Evolutionary conservation across 2,888 invertebrate species (phyloP).

Genomic region (Morinoia aosen): DNA sequence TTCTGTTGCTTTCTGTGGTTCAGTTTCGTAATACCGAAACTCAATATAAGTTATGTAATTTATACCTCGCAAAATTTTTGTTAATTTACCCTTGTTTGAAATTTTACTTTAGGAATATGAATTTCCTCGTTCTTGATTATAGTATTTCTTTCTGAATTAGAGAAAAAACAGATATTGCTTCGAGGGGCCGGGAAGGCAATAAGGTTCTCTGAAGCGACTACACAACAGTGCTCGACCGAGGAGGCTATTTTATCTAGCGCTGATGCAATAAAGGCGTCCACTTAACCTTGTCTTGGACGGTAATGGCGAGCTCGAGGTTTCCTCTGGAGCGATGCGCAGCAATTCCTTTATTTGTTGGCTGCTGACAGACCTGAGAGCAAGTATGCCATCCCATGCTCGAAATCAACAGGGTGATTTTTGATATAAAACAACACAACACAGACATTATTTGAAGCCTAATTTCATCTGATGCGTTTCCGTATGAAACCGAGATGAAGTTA

Average conservation of each 20-base stretch:
- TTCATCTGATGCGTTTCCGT: too few relatives aligned
- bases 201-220: background rate
- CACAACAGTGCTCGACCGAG: background rate
- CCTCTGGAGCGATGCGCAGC: background rate
- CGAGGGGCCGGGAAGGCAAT: background rate
- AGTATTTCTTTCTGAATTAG: too few relatives aligned
- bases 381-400: background rate
- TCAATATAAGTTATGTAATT: too few relatives aligned
- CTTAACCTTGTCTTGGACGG: slow-evolving; percentile 1
- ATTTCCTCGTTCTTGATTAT: too few relatives aligned
- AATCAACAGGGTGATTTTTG: background rate
- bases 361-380: background rate
- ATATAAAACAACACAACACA: too few relatives aligned
- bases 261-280: slow-evolving; percentile 2
- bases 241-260: background rate
- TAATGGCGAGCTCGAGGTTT: background rate
- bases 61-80: too few relatives aligned
- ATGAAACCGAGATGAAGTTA: too few relatives aligned
- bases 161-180: background rate
- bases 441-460: too few relatives aligned
- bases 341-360: background rate
- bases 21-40: too few relatives aligned
- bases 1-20: too few relatives aligned
- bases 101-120: too few relatives aligned
- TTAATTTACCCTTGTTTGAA: too few relatives aligned